These are phyloP conservation scores for Orchesellides sinensis DNA, from an alignment of 2,888 invertebrate species.

Conservation along the genomic window DNA sequence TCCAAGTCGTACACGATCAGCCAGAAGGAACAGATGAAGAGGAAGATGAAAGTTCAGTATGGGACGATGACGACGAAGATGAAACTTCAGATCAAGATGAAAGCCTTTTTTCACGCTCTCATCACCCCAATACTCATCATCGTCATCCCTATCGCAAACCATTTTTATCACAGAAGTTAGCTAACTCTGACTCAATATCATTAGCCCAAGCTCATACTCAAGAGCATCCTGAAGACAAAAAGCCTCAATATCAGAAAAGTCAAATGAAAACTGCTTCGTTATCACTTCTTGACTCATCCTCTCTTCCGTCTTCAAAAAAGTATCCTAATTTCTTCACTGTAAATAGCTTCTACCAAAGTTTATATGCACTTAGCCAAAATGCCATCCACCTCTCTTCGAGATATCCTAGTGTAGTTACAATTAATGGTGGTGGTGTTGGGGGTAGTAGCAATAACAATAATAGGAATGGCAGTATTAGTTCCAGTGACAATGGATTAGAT, in stretches of 20 bases:
- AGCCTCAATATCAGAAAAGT: neutral
- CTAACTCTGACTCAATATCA: constrained; percentile 1
- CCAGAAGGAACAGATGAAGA: constrained; percentile 21
- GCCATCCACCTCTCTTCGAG: constrained; percentile 36
- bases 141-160: constrained; percentile 1
- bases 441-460: no score
- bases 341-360: constrained; percentile 57
- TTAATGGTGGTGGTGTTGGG: constrained; percentile 13
- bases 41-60: constrained; percentile 29
- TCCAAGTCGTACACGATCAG: constrained; percentile 21
- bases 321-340: constrained; percentile 51
- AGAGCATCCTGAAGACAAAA: no score
- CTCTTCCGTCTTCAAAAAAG: constrained; percentile 17
- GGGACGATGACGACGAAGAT: constrained; percentile 56
- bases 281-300: neutral
- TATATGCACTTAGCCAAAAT: constrained; percentile 47
- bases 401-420: constrained; percentile 48
- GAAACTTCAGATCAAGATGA: constrained; percentile 62
- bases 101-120: constrained; percentile 59
- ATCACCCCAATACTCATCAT: constrained; percentile 37
- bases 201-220: constrained; percentile 34
- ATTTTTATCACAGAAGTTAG: neutral
- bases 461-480: constrained; percentile 14
- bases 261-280: neutral
- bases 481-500: neutral